Percentiles rank a stretch among this genome's conserved stretches.
phyloP scores from a whole-genome alignment of 2,797 vertebrate species.

The Eidolon dupreanum region DNA sequence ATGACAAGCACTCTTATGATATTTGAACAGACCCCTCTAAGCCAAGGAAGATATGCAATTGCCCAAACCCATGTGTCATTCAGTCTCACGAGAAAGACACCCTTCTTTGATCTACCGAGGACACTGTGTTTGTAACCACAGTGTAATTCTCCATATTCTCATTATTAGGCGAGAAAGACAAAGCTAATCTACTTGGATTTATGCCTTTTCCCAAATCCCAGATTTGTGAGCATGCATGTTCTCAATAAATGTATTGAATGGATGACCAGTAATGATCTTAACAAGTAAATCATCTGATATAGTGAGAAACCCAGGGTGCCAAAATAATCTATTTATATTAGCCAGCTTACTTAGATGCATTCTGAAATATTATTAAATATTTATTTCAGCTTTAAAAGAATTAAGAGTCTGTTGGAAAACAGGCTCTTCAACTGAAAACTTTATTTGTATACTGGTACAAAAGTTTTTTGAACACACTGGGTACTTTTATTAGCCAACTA shows the following conservation, averaged over 20 bases:
- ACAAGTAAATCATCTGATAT: neutral
- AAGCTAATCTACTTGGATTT: neutral
- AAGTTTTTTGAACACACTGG: neutral
- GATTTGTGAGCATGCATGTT: neutral
- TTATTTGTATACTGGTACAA: conserved; percentile 16
- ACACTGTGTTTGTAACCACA: neutral
- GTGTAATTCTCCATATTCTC: neutral
- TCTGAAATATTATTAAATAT: conserved; percentile 32
- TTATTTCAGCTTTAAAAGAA: conserved; percentile 10
- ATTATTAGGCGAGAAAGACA: conserved; percentile 17
- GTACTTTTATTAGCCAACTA: neutral
- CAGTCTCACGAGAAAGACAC: neutral
- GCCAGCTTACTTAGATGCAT: neutral
- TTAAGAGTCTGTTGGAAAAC: neutral
- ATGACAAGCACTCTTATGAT: neutral
- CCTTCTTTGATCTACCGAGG: conserved; percentile 48
- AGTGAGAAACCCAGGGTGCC: neutral
- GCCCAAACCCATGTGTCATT: neutral
- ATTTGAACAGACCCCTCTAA: conserved; percentile 13
- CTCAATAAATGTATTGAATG: neutral
- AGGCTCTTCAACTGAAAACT: neutral
- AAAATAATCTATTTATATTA: neutral
- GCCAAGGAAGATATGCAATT: conserved; percentile 20
- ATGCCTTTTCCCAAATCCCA: neutral
- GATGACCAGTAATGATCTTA: neutral